Evolutionary conservation across 2,113 vertebrate species (phyloP), one percentile per base, ranked within the genome.

Genomic region (Onychostoma macrolepis): DNA sequence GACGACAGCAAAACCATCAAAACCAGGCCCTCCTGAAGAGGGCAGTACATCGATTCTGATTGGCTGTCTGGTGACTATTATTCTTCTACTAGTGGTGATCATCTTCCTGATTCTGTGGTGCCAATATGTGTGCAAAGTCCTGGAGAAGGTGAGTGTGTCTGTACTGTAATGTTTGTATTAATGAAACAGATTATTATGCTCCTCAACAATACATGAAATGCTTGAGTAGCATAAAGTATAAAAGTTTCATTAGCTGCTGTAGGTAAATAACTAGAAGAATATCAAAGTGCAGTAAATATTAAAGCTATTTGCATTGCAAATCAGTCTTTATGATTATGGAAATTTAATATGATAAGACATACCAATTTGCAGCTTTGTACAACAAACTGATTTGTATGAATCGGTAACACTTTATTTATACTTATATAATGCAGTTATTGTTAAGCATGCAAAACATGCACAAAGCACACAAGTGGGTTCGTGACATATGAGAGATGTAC

Each of bases 41-140:
- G 92, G 93, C 56, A 96, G 90, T 72, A 96, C 96, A 4, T 96
- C 97, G 74, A 88, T 96, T 85, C 94, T 98, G 0, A 97, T 98
- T 86, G 96, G 97, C 91, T 97, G 97, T 90, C 93, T 98, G 84
- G 97, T 98, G 89, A 96, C 96, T 87, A 98, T 98, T 90, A 98
- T 98, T 89, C 95, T 98, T 4, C 94, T 98, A 74, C 92, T 98
- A 71, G 92, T 98, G 87, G 90, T 97, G 89, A 94, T 97, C 88
- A 98, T 98, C 91, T 92, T 97, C 78, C 92, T 97, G 86, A 98
- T 98, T 91, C 95, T 98, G 69, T 97, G 96, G 96, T 97, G 96
- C 48, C 97, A 98, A 33, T 97, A 97, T 2, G 96, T 96, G 86
- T 97, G 97, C 2, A 97, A 97, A 90, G 96, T 96, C 38, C 89